Evolutionary conservation across 2,797 vertebrate species (phyloP).

Genomic region (Phrynocephalus vlangalii): DNA sequence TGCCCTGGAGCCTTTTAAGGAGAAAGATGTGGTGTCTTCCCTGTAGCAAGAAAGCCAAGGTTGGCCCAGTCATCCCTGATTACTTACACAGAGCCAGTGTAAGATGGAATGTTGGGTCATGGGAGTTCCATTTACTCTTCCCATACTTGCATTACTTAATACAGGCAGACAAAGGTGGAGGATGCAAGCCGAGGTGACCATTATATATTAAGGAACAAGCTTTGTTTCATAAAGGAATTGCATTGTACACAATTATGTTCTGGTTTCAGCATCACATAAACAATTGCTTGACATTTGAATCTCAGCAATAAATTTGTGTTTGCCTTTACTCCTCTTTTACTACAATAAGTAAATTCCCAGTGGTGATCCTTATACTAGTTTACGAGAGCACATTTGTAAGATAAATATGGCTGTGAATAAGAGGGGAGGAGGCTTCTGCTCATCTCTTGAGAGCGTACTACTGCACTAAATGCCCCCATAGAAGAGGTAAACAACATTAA

Average conservation of each 20-base stretch:
- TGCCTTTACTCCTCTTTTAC: conserved; percentile 14
- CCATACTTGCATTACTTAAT: background rate
- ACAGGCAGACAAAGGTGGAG: background rate
- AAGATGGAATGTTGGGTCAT: background rate
- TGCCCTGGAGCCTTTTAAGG: no score
- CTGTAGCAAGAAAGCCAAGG: no score
- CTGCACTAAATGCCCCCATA: background rate
- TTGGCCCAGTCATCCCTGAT: background rate
- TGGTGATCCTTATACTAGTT: background rate
- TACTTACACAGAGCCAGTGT: background rate
- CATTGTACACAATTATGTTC: conserved; percentile 32
- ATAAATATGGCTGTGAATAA: conserved; percentile 2
- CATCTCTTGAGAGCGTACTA: background rate
- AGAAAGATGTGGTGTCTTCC: no score
- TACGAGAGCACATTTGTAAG: conserved; percentile 28
- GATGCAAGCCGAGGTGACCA: background rate
- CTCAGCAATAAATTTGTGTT: conserved; percentile 48
- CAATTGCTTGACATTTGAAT: conserved; percentile 51
- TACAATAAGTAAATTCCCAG: background rate
- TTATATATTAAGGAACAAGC: conserved; percentile 3
- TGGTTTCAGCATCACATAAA: conserved; percentile 32
- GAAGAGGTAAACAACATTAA: background rate
- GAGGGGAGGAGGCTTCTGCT: background rate
- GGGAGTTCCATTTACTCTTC: background rate
- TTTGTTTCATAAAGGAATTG: conserved; percentile 35